Base-by-base conservation (phyloP, 2,113 vertebrate genomes). In the Eira barbara region DNA sequence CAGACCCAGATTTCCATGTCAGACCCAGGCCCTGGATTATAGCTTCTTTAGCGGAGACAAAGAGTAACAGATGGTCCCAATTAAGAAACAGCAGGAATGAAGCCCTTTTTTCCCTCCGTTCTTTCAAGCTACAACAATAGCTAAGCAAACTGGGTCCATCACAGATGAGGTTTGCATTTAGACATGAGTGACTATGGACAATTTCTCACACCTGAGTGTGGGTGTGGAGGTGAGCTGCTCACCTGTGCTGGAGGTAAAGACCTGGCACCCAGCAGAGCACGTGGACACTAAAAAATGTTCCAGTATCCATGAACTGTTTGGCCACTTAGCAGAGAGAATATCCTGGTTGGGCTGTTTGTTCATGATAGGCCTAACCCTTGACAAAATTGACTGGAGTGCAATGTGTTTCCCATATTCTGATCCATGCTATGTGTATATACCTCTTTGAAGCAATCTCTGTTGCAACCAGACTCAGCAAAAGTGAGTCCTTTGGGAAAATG, bases 61-160 rank as follows among this genome's bases (percentile, higher is more conserved):
- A 89, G 89, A 89, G 81, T 92, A 98, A 92, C 94, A 98, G 97
- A 98, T 98, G 98, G 95, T 95, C 98, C 91, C 94, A 98, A 98
- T 98, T 98, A 98, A 97, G 97, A 97, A 98, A 80, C 93, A 96
- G 80, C 81, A 98, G 81, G 95, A 52, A 91, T 4, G 74, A 39
- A 34, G 15, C 59, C 55, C 81, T 67, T 55, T 20, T 23, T 23
- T 31, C 9, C 20, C 0, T 39, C 9, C 34, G 2, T 69, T 59
- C 10, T 61, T 89, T 76, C 57, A 55, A 76, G 82, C 13, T 31
- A 88, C 36, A 57, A 71, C 10, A 91, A 78, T 34, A 81, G 78
- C 52, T 0, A 7, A 94, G 73, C 94, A 98, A 94, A 97, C 47
- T 97, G 83, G 85, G 93, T 97, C 82, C 88, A 74, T 74, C 96